A percentile compares a stretch with the other conserved stretches of the same genome.
These are phyloP conservation scores for Gortyna flavago DNA, from an alignment of 2,888 invertebrate species.

Conservation along the genomic window DNA sequence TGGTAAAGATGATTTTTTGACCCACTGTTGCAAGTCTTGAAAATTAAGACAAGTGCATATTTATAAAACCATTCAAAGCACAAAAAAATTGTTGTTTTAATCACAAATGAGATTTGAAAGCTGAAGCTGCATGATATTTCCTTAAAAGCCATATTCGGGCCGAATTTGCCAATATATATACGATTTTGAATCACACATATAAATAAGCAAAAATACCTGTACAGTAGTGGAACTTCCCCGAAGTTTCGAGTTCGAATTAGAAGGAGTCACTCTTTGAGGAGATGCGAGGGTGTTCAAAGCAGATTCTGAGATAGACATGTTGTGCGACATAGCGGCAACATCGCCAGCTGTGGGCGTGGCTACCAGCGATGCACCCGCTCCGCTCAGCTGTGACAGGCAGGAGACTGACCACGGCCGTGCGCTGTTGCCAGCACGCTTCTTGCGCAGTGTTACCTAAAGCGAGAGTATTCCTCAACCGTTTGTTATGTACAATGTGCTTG, in stretches of 20 bases:
- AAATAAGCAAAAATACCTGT: slow-evolving; percentile 75
- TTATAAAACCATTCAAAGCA: too few species aligned
- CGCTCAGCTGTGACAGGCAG: slow-evolving; percentile 93
- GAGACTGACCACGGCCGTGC: slow-evolving; percentile 97
- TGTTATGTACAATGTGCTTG: slow-evolving; percentile 70
- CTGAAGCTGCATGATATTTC: not conserved
- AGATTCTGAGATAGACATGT: slow-evolving; percentile 97
- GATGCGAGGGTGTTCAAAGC: slow-evolving; percentile 94
- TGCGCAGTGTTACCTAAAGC: slow-evolving; percentile 91
- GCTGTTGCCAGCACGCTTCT: slow-evolving; percentile 90
- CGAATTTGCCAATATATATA: not conserved
- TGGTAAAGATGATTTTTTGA: too few species aligned
- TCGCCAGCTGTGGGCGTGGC: slow-evolving; percentile 82
- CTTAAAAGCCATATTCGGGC: not conserved
- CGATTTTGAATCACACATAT: not conserved
- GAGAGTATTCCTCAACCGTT: slow-evolving; percentile 62
- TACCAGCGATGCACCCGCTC: slow-evolving; percentile 84
- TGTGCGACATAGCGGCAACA: slow-evolving; percentile 86
- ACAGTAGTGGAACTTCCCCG: slow-evolving; percentile 88
- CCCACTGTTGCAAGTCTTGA: too few species aligned
- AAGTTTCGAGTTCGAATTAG: slow-evolving; percentile 83
- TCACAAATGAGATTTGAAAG: not conserved
- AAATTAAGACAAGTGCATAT: too few species aligned
- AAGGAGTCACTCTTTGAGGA: slow-evolving; percentile 85
- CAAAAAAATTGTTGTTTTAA: too few species aligned